Evolutionary conservation across 1,140 invertebrate genomes (phyloP).

Genomic region (Phymorhynchus buccinoides): DNA sequence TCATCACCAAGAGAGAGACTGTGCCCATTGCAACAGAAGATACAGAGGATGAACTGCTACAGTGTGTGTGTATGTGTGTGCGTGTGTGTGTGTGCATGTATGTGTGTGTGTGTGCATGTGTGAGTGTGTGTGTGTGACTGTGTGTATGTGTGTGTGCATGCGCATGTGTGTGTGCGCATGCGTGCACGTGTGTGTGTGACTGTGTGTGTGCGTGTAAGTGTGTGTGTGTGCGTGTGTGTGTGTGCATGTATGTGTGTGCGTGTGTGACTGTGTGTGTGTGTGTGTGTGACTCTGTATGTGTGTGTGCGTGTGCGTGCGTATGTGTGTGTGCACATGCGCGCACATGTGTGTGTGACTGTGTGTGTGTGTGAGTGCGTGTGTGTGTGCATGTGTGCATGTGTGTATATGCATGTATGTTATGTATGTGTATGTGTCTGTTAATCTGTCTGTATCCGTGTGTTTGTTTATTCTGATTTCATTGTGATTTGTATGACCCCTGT

Average conservation of each 20-base stretch:
- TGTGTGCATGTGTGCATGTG: not conserved
- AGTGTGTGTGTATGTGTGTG: not conserved
- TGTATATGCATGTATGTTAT: not conserved
- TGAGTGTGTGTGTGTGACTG: too few relatives aligned
- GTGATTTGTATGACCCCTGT: too few relatives aligned
- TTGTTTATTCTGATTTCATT: too few relatives aligned
- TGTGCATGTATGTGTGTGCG: not conserved
- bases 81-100: too few relatives aligned
- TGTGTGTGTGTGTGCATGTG: too few relatives aligned
- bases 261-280: not conserved
- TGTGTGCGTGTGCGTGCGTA: not conserved
- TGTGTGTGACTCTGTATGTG: not conserved
- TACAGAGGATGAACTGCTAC: not conserved
- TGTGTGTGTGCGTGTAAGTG: not conserved
- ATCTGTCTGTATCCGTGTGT: too few relatives aligned
- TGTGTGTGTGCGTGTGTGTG: not conserved
- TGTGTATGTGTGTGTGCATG: not conserved
- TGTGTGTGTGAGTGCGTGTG: not conserved
- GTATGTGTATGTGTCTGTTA: not conserved
- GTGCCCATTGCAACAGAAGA: not conserved
- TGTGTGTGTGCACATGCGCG: not conserved
- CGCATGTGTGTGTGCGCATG: not conserved
- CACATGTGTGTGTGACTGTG: not conserved
- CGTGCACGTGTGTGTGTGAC: not conserved
- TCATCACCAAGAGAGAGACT: constrained; percentile 42